Evolutionary conservation across 2,113 vertebrate genomes (phyloP).

Genomic region (Macheiramphus alcinus): DNA sequence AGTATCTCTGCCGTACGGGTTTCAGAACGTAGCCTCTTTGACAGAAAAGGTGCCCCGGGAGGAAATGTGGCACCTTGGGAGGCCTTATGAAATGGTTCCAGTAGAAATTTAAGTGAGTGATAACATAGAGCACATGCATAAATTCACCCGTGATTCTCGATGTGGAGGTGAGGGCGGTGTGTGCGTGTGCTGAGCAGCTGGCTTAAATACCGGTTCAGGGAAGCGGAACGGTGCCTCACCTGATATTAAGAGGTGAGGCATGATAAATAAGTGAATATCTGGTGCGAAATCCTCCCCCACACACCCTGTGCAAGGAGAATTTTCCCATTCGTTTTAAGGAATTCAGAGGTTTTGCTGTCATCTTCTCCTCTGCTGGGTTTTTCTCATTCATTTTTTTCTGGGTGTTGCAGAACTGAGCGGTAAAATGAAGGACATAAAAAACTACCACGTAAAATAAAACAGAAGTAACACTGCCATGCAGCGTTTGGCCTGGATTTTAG

Average conservation of each 20-base stretch:
- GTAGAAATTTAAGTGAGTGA: conserved; percentile 19
- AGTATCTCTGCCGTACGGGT: background rate
- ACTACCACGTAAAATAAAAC: background rate
- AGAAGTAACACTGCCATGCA: background rate
- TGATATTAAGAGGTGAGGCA: background rate
- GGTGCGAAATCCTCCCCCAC: background rate
- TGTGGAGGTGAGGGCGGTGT: background rate
- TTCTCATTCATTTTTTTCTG: background rate
- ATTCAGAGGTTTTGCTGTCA: background rate
- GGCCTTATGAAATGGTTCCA: conserved; percentile 16
- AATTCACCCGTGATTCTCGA: background rate
- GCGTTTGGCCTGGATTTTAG: background rate
- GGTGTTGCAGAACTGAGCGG: background rate
- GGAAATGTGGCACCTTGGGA: conserved; percentile 5
- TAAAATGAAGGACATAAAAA: conserved; percentile 10
- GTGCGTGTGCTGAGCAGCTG: background rate
- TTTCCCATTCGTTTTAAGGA: background rate
- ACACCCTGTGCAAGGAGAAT: background rate
- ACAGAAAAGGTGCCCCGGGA: background rate
- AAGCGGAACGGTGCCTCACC: background rate
- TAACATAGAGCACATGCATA: background rate
- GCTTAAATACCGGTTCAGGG: background rate
- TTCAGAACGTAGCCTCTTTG: background rate
- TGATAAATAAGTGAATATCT: conserved; percentile 33
- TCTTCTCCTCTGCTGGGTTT: background rate